Evolutionary conservation across 1,140 invertebrate species (phyloP), one percentile per base, ranked within the genome.

Genomic region (Lethocerus indicus): DNA sequence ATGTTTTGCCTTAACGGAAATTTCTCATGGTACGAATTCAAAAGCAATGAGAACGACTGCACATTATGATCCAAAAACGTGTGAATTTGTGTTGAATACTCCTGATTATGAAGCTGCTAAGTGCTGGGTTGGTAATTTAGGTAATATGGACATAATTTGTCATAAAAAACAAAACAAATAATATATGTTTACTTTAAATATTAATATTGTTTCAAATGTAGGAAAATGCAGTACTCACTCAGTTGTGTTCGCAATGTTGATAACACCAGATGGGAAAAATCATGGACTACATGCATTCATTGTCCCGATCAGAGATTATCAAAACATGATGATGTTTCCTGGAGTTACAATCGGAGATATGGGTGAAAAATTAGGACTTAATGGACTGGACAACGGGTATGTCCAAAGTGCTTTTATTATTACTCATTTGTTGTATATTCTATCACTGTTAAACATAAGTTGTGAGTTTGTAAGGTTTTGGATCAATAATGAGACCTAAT

Each of bases 91-190:
- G 23, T 71, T 97, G 9, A 78, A 94, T 61, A 87, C 91, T 1
- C 89, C 92, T 0, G 84, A 91, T 65, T 87, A 94, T 69, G 81
- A 93, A 66, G 87, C 90, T 23, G 86, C 87, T 37, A 97, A 97
- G 73, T 91, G 87, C 67, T 97, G 92, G 92, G 74, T 82, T 58
- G 89, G 88, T 57, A 86, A 85, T 68, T 71, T 93, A 67, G 85
- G 87, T 78, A 71, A 66, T 28, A 28, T 40, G 18, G 6, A 18
- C 21, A 18, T 39, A 5, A 39, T 39, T 39, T 16, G n/a, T 14
- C 9, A 20, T 1, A 39, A 14, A 5, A 20, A 39, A 20, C 23
- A 39, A 6, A 6, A 6, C 2, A 20, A 3, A 39, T 39, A 20
- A 1, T 13, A 20, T 14, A 20, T 39, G 3, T 39, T 5, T 4